Conservation (phyloP, 2,797 vertebrate species). For the Corythornis leucogaster region DNA sequence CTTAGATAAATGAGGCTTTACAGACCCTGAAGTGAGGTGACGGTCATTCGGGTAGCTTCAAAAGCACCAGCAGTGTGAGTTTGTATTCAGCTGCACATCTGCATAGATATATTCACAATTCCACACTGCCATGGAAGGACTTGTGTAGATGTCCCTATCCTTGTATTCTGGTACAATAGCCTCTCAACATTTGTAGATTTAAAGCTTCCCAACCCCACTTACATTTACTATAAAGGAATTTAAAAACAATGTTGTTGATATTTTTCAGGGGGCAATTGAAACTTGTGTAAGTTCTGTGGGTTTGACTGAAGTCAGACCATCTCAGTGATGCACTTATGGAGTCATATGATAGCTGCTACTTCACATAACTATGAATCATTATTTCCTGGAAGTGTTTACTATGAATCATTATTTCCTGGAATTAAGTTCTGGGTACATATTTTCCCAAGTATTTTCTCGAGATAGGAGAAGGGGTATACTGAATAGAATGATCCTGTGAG, state of each 20-base stretch:
- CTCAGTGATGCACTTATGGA: background rate
- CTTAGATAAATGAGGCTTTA: background rate
- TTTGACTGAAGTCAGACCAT: background rate
- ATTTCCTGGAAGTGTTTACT: slow-evolving; percentile 7
- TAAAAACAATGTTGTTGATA: background rate
- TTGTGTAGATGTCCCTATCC: background rate
- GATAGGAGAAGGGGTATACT: background rate
- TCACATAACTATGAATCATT: background rate
- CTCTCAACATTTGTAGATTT: background rate
- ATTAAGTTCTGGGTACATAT: background rate
- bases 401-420: background rate
- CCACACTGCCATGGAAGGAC: background rate
- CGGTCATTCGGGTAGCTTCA: background rate
- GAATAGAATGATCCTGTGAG: background rate
- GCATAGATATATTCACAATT: background rate
- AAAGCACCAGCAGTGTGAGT: background rate
- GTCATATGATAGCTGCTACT: background rate
- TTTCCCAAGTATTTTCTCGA: background rate
- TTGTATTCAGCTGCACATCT: background rate
- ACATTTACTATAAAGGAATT: background rate
- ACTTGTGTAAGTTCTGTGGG: background rate
- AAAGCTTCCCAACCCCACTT: background rate
- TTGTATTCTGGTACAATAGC: fast-evolving
- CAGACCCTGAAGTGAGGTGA: background rate
- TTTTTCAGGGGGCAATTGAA: background rate